phyloP scores from a whole-genome alignment of 92 coral and sea anemone genomes.

The Paramuricea clavata region DNA sequence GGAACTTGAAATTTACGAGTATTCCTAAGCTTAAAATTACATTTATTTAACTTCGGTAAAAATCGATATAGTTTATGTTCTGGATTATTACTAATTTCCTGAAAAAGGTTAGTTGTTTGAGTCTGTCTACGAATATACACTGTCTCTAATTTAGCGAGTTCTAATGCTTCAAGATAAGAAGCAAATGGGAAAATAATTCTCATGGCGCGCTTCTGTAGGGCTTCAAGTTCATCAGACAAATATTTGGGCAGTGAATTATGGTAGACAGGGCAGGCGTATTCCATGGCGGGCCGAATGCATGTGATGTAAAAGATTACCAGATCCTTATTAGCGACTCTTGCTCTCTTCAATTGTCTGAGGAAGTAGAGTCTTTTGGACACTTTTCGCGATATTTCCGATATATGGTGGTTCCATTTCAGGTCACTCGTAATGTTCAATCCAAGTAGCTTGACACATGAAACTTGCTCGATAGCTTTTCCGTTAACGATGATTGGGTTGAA shows the following conservation, averaged over 20 bases:
- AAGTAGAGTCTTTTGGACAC: not conserved
- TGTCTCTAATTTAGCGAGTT: constrained; percentile 28
- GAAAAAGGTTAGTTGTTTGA: constrained; percentile 30
- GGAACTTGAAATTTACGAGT: not conserved
- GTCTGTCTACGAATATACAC: constrained; percentile 21
- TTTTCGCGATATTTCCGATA: constrained; percentile 25
- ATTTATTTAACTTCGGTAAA: constrained; percentile 20
- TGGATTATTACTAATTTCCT: constrained; percentile 21
- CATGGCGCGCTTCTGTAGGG: constrained; percentile 45
- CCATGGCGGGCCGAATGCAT: constrained; percentile 50
- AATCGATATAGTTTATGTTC: constrained; percentile 7
- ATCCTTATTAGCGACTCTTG: constrained; percentile 24
- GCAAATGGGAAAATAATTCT: constrained; percentile 27
- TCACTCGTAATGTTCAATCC: constrained; percentile 40
- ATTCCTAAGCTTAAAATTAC: constrained; percentile 10
- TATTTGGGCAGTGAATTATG: constrained; percentile 44
- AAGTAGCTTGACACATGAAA: constrained; percentile 34
- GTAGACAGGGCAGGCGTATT: constrained; percentile 30
- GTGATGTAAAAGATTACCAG: constrained; percentile 1
- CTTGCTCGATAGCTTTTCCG: constrained; percentile 35
- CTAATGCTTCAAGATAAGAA: constrained; percentile 36
- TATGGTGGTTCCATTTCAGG: constrained; percentile 52
- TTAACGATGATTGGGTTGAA: constrained; percentile 39
- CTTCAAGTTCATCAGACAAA: constrained; percentile 32
- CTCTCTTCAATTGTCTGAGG: constrained; percentile 18